phyloP scores from a whole-genome alignment of 2,797 vertebrate species.

The Xerus rutilus region DNA sequence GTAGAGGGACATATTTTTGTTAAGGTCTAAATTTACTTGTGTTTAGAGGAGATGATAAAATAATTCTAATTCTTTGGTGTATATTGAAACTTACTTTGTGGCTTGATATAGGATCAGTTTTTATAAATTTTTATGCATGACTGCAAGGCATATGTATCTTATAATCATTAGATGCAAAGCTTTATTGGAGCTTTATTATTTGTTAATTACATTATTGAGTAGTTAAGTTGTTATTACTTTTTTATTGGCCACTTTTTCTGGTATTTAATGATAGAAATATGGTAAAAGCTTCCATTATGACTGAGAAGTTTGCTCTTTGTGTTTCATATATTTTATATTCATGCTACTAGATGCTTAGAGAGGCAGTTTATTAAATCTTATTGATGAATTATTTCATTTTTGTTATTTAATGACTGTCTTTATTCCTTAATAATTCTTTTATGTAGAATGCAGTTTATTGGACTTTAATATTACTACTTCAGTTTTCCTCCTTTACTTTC shows the following conservation, averaged over 20 bases:
- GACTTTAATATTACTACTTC: neutral
- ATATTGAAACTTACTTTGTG: neutral
- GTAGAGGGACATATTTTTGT: neutral
- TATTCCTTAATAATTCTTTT: constrained; percentile 36
- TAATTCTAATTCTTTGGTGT: constrained; percentile 11
- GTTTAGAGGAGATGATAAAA: neutral
- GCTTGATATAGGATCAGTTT: neutral
- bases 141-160: neutral
- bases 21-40: neutral
- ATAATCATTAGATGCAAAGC: neutral
- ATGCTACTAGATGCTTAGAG: neutral
- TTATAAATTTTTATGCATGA: neutral
- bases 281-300: neutral
- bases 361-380: neutral
- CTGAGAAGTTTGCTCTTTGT: neutral
- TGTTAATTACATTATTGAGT: constrained; percentile 46
- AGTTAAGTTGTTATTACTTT: constrained; percentile 8
- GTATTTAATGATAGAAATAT: neutral
- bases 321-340: neutral
- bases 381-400: constrained; percentile 10
- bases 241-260: neutral
- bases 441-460: neutral
- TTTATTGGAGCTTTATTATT: constrained; percentile 4
- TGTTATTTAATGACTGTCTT: neutral
- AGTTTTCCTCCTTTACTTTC: neutral